Percentiles rank a stretch among this genome's conserved stretches.
Conservation (phyloP, 2,797 vertebrate genomes). For the Falco novaeseelandiae region DNA sequence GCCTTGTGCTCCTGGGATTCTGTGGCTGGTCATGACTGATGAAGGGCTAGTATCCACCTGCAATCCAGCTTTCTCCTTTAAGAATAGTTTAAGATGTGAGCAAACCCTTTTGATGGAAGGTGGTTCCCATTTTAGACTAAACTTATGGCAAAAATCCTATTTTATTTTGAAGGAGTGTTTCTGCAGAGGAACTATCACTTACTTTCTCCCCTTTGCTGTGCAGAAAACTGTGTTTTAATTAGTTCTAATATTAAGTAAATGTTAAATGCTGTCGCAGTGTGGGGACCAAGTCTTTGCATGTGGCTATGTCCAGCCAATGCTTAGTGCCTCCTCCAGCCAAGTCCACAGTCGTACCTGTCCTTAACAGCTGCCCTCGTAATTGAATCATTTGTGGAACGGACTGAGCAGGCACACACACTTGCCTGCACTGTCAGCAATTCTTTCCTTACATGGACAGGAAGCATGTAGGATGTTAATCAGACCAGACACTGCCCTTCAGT, state of each 20-base stretch:
- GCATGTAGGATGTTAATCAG: background rate
- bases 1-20: background rate
- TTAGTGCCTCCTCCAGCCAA: background rate
- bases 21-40: background rate
- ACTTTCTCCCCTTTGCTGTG: background rate
- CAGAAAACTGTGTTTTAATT: background rate
- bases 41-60: background rate
- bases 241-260: background rate
- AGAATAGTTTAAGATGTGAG: background rate
- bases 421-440: background rate
- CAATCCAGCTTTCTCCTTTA: background rate
- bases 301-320: background rate
- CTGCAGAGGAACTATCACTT: background rate
- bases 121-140: background rate
- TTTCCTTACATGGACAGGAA: background rate
- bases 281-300: background rate
- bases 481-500: background rate
- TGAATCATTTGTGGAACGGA: background rate
- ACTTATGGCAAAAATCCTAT: background rate
- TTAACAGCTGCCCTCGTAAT: background rate
- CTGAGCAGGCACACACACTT: background rate
- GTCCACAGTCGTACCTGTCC: background rate
- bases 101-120: background rate
- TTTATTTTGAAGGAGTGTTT: background rate
- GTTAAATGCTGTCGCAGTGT: background rate